Percentiles rank a stretch among this genome's conserved stretches.
phyloP scores from a whole-genome alignment of 2,113 vertebrate species.

The Ochotona curzoniae region DNA sequence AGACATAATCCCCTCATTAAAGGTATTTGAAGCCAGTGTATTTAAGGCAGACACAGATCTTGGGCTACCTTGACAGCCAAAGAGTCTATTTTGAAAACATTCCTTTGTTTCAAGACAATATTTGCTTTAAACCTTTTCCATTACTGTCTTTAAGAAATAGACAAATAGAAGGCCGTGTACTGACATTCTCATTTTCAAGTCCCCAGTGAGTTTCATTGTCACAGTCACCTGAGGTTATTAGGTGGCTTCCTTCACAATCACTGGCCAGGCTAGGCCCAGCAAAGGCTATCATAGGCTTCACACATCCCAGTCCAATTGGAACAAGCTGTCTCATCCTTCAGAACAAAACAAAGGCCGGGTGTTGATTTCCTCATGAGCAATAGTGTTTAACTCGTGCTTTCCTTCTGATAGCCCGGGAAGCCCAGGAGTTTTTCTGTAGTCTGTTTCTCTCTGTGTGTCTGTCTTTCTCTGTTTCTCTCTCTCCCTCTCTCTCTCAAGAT shows the following conservation, averaged over 20 bases:
- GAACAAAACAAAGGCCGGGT: background rate
- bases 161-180: conserved; percentile 62
- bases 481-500: background rate
- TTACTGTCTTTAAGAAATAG: conserved; percentile 63
- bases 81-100: conserved; percentile 57
- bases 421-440: background rate
- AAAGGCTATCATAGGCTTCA: conserved; percentile 41
- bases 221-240: conserved; percentile 60
- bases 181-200: conserved; percentile 79
- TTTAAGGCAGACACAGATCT: background rate
- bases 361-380: conserved; percentile 52
- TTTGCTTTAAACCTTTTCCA: conserved; percentile 66
- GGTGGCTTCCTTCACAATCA: conserved; percentile 53
- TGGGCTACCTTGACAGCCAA: background rate
- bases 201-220: conserved; percentile 41
- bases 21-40: background rate
- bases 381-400: conserved; percentile 34
- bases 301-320: conserved; percentile 16
- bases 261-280: background rate
- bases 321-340: conserved; percentile 29
- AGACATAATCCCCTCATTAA: background rate
- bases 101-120: conserved; percentile 57
- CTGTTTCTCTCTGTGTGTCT: too few relatives aligned
- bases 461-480: too few relatives aligned
- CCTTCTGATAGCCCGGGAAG: background rate